phyloP scores from a whole-genome alignment of 2,113 vertebrate species.

The Oreotragus oreotragus region DNA sequence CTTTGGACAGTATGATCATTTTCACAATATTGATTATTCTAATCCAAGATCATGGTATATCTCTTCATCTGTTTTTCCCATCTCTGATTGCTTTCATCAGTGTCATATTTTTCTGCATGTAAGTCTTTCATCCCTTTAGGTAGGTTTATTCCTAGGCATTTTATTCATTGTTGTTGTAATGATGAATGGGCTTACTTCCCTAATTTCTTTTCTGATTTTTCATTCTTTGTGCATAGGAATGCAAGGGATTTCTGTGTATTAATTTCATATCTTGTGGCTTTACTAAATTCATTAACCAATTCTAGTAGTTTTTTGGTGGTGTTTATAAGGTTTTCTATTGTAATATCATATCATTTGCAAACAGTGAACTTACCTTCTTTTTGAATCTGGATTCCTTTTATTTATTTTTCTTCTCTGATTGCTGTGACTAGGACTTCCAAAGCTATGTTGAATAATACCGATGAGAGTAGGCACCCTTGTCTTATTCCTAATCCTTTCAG shows the following conservation, averaged over 20 bases:
- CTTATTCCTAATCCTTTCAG: background rate
- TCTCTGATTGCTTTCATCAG: background rate
- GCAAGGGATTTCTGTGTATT: background rate
- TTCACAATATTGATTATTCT: background rate
- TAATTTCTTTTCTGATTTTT: background rate
- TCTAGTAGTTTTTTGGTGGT: background rate
- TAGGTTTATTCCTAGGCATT: background rate
- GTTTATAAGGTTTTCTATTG: background rate
- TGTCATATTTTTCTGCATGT: background rate
- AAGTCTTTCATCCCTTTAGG: background rate
- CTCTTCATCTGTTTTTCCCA: background rate
- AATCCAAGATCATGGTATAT: background rate
- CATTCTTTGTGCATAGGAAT: background rate
- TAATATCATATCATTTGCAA: background rate
- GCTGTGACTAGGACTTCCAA: background rate
- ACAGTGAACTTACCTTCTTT: background rate
- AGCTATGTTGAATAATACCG: background rate
- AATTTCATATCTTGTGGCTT: background rate
- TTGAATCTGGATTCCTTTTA: background rate
- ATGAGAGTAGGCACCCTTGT: background rate
- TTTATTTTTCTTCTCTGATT: background rate
- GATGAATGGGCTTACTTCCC: background rate
- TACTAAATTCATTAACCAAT: background rate
- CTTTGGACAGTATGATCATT: background rate
- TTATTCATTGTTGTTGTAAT: background rate